These are phyloP conservation scores for Pelochelys cantorii DNA, from an alignment of 2,797 vertebrate genomes.

Conservation along the genomic window DNA sequence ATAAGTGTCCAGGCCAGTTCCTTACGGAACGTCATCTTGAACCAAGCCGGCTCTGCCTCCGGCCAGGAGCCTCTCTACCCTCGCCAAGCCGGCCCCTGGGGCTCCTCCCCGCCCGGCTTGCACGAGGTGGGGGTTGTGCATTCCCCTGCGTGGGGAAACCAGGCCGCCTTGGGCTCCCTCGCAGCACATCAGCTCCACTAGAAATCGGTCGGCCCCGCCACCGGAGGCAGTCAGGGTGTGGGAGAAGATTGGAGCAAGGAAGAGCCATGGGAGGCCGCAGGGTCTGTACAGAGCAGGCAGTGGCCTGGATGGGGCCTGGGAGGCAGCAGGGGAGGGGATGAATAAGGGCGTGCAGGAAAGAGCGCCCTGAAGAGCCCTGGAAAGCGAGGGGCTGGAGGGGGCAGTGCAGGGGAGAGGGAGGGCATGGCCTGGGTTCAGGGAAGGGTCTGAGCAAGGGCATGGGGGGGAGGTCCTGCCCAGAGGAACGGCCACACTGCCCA, in stretches of 20 bases:
- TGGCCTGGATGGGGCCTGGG: neutral
- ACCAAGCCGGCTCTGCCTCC: fast-evolving
- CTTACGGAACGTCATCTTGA: neutral
- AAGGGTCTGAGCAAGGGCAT: neutral
- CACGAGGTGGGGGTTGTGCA: fast-evolving
- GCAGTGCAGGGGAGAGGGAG: neutral
- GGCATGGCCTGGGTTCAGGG: too few species aligned
- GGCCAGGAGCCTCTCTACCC: fast-evolving
- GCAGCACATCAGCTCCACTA: fast-evolving
- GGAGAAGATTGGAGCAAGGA: fast-evolving
- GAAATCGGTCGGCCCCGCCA: fast-evolving
- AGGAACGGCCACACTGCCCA: neutral
- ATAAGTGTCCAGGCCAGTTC: neutral
- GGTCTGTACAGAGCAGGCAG: neutral
- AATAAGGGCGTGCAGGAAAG: neutral
- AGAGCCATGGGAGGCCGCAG: neutral
- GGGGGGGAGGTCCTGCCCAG: neutral
- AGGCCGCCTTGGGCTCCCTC: neutral
- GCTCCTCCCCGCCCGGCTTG: neutral
- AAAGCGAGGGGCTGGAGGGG: neutral
- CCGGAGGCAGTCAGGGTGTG: neutral
- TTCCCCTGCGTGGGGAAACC: neutral
- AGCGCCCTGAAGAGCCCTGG: neutral
- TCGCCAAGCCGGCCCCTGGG: neutral
- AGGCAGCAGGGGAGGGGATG: neutral